Conservation (phyloP, 1,140 invertebrate species). For the Lanistes nyassanus region DNA sequence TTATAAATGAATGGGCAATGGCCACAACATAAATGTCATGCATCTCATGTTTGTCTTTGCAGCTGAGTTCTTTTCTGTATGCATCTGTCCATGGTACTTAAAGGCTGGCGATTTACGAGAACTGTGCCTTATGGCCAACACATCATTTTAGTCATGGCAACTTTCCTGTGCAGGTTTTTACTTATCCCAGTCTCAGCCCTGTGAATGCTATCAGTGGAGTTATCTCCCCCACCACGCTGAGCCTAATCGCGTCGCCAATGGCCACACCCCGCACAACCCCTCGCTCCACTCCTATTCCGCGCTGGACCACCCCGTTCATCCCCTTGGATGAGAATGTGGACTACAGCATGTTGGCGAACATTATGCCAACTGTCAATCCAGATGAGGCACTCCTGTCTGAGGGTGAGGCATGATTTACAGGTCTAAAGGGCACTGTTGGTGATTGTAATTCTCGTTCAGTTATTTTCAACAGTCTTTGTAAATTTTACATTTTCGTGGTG, state of each 20-base stretch:
- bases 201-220: constrained; percentile 80
- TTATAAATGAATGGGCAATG: too few species aligned
- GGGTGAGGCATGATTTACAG: constrained; percentile 33
- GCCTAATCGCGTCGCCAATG: constrained; percentile 84
- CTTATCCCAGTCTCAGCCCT: constrained; percentile 81
- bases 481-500: too few species aligned
- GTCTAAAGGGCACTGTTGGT: background rate
- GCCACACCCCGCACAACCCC: constrained; percentile 78
- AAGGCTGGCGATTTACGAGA: too few species aligned
- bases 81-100: too few species aligned
- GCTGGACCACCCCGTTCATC: constrained; percentile 90
- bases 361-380: constrained; percentile 69
- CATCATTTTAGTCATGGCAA: constrained; percentile 24
- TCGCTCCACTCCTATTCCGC: constrained; percentile 73
- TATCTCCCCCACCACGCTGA: constrained; percentile 90
- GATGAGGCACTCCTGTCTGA: constrained; percentile 58
- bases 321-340: constrained; percentile 86
- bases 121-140: too few species aligned
- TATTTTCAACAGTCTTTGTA: background rate
- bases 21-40: too few species aligned
- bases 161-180: constrained; percentile 80
- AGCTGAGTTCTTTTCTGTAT: too few species aligned
- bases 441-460: background rate
- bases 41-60: too few species aligned
- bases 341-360: constrained; percentile 87